Conservation (phyloP, 2,888 invertebrate species). For the Xylocampa areola region DNA sequence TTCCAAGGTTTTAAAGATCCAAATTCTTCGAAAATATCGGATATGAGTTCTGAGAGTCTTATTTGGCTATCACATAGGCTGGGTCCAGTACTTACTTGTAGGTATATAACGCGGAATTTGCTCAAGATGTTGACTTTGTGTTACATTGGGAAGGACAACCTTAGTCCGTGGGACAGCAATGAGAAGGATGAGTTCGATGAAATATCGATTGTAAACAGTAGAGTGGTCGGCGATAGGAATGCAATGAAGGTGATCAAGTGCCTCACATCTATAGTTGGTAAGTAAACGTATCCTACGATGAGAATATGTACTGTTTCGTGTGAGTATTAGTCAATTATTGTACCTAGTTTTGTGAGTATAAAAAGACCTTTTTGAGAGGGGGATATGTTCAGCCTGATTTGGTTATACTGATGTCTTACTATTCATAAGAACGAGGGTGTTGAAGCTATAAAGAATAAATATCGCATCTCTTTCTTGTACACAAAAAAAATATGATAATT, state of each 20-base stretch:
- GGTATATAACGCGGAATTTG: constrained; percentile 96
- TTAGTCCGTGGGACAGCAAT: constrained; percentile 86
- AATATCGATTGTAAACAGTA: constrained; percentile 91
- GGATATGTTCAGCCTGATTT: no score
- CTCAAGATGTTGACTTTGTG: constrained; percentile 98
- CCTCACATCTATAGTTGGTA: constrained; percentile 95
- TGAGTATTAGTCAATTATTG: no score
- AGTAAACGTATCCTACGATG: constrained; percentile 60
- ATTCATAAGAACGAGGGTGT: no score
- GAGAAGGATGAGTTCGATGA: constrained; percentile 87
- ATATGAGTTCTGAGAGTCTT: constrained; percentile 96
- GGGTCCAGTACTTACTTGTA: constrained; percentile 97
- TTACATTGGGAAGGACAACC: constrained; percentile 95
- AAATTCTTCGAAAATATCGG: constrained; percentile 91
- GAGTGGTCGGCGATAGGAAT: constrained; percentile 94
- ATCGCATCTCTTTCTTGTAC: no score
- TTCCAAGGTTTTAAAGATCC: constrained; percentile 63
- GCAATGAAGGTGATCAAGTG: constrained; percentile 97
- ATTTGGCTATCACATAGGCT: constrained; percentile 98
- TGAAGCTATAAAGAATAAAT: no score
- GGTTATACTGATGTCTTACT: no score
- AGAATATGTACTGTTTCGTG: no score
- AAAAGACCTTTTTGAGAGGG: no score
- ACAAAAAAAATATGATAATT: no score
- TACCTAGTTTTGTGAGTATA: no score